Evolutionary conservation across 2,113 vertebrate genomes (phyloP), one percentile per base, ranked within the genome.

Genomic region (Archocentrus centrarchus): DNA sequence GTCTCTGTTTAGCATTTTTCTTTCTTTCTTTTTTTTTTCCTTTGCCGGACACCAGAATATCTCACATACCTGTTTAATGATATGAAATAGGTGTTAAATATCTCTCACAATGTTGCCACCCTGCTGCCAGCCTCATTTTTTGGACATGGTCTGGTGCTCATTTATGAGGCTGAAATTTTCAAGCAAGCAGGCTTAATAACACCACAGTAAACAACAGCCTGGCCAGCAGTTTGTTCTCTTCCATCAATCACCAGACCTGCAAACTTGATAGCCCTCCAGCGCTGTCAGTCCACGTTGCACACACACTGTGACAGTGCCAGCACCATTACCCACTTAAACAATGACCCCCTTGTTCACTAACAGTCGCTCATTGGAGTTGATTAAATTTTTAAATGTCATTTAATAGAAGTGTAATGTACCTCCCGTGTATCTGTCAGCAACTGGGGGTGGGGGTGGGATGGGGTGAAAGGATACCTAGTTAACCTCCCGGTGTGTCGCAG

Each of bases 341-440:
- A 96, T 95, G 94, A 94, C 95, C 94, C 90, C 79, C 35, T 93
- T 92, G 92, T 94, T 93, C 92, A 53, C 92, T 94, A 94, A 95
- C 94, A 94, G 94, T 82, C 85, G 88, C 90, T 93, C 93, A 94
- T 96, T 95, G 94, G 89, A 92, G 92, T 94, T 96, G 94, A 96
- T 98, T 95, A 97, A 97, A 96, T 93, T 95, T 97, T 96, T 92
- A 97, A 95, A 94, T 91, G 92, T 93, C 93, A 95, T 96, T 96
- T 94, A 96, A 96, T 95, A 94, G 91, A 95, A 89, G 90, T 89
- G 94, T 86, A 80, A 91, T 88, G 93, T 90, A 85, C 81, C 88
- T 77, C 91, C 80, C 27, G 83, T 76, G 87, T 57, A 83, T 94
- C 94, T 91, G 91, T 94, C 93, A 86, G 89, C 90, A 87, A 93